phyloP scores from a whole-genome alignment of 92 coral and sea anemone genomes.

The Porites rus region DNA sequence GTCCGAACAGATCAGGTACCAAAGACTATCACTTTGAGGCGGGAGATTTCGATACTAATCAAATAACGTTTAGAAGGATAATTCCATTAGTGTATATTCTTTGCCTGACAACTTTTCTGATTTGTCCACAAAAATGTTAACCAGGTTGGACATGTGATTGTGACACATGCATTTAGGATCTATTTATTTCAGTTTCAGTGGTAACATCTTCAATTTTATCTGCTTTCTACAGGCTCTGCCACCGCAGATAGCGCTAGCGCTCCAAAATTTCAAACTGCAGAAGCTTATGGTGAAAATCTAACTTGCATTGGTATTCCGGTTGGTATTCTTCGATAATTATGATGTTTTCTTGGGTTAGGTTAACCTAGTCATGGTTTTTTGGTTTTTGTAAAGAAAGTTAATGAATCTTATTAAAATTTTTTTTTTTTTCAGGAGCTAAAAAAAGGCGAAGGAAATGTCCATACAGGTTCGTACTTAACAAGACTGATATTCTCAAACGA shows the following conservation, averaged over 20 bases:
- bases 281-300: slow-evolving; percentile 74
- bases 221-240: neutral
- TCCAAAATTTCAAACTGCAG: slow-evolving; percentile 73
- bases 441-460: slow-evolving; percentile 83
- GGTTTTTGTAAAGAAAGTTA: neutral
- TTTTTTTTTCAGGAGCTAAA: slow-evolving; percentile 53
- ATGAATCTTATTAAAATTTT: neutral
- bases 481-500: too few relatives aligned
- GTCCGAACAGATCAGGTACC: too few relatives aligned
- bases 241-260: neutral
- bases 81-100: too few relatives aligned
- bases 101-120: too few relatives aligned
- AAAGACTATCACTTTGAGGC: too few relatives aligned
- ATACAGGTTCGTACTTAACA: slow-evolving; percentile 63
- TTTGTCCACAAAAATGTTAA: too few relatives aligned
- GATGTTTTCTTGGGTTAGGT: neutral
- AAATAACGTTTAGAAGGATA: too few relatives aligned
- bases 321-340: neutral
- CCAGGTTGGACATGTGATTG: too few relatives aligned
- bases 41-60: too few relatives aligned
- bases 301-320: slow-evolving; percentile 78
- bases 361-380: too few relatives aligned
- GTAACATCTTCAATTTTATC: neutral
- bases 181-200: neutral
- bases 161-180: too few relatives aligned